A percentile compares a stretch with the other conserved stretches of the same genome.
phyloP scores from a whole-genome alignment of 2,797 vertebrate species.

The Phrynocephalus forsythii region DNA sequence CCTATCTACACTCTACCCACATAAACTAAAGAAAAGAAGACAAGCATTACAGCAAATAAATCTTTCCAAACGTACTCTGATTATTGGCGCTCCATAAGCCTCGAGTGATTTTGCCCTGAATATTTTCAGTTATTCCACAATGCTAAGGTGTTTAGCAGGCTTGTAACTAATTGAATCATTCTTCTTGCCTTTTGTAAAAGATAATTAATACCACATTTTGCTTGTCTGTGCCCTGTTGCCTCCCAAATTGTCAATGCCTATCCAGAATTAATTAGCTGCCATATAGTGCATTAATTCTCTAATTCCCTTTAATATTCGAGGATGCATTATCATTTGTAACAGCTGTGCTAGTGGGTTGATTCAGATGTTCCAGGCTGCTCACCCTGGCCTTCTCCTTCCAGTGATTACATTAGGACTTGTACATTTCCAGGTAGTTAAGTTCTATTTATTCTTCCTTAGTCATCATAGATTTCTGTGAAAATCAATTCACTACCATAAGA shows the following conservation, averaged over 20 bases:
- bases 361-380: slow-evolving; percentile 32
- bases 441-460: slow-evolving; percentile 14
- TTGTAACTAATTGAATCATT: slow-evolving; percentile 51
- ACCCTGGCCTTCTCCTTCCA: slow-evolving; percentile 6
- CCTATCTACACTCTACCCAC: neutral
- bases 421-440: slow-evolving; percentile 16
- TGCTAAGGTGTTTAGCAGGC: slow-evolving; percentile 54
- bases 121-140: slow-evolving; percentile 54
- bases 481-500: neutral
- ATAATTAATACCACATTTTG: slow-evolving; percentile 60
- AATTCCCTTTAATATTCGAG: slow-evolving; percentile 60
- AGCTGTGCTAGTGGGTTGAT: slow-evolving; percentile 21
- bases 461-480: slow-evolving; percentile 3
- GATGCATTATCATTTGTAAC: slow-evolving; percentile 43
- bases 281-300: slow-evolving; percentile 59
- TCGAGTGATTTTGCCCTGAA: slow-evolving; percentile 48
- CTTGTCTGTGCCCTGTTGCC: slow-evolving; percentile 51
- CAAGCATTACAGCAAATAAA: neutral
- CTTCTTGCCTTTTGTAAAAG: slow-evolving; percentile 56
- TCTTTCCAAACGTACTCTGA: neutral
- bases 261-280: slow-evolving; percentile 66
- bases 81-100: neutral
- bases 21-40: neutral
- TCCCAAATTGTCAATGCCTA: slow-evolving; percentile 54
- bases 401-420: slow-evolving; percentile 16